Percentiles rank a stretch among this genome's conserved stretches.
Conservation (phyloP, 2,888 invertebrate genomes). For the Tipula lateralis region DNA sequence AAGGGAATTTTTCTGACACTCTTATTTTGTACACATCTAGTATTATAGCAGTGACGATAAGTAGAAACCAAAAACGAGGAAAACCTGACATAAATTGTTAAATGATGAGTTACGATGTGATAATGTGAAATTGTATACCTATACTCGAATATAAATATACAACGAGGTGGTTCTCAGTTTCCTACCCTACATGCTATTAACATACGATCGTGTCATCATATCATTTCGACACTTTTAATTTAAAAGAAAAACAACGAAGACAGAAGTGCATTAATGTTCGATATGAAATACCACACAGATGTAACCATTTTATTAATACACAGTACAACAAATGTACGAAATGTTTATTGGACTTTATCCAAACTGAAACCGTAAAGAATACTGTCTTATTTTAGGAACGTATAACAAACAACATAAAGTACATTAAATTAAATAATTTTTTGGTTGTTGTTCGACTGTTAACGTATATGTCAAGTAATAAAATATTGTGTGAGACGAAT, state of each 20-base stretch:
- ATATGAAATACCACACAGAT: not conserved
- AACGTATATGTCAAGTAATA: conserved; percentile 14
- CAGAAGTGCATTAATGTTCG: not conserved
- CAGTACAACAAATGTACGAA: not conserved
- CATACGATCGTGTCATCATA: not conserved
- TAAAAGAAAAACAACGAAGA: not conserved
- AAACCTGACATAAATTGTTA: not conserved
- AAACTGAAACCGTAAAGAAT: not conserved
- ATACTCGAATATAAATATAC: too few species aligned
- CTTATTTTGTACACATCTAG: not conserved
- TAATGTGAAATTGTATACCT: not conserved
- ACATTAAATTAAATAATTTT: conserved; percentile 11
- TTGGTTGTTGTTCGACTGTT: not conserved
- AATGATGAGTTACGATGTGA: conserved; percentile 19
- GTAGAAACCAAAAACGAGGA: not conserved
- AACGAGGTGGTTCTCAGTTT: not conserved
- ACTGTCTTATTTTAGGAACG: not conserved
- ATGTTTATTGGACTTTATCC: not conserved
- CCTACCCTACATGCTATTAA: not conserved
- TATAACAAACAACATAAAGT: not conserved
- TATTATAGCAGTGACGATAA: not conserved
- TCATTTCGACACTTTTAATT: not conserved
- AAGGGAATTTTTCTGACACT: not conserved
- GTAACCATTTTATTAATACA: not conserved
- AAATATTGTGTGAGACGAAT: not conserved